phyloP scores from a whole-genome alignment of 2,113 vertebrate genomes.

The Elephas maximus region DNA sequence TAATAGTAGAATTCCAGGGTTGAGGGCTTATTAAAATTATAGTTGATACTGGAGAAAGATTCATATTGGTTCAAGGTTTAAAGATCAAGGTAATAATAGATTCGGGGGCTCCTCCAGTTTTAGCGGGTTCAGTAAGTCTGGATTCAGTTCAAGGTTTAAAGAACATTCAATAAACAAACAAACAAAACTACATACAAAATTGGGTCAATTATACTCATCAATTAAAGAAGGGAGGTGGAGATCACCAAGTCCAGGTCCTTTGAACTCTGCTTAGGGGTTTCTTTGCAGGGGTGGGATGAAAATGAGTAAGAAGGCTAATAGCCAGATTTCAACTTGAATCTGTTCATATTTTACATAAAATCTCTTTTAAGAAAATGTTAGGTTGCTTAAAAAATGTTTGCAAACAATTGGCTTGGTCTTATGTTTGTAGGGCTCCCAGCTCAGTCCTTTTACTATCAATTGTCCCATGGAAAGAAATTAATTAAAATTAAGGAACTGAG shows the following conservation, averaged over 20 bases:
- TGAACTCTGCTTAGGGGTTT: neutral
- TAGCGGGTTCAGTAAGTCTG: too few relatives aligned
- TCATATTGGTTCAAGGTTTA: neutral
- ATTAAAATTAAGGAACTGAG: neutral
- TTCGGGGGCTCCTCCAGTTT: too few relatives aligned
- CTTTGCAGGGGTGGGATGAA: neutral
- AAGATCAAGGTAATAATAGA: too few relatives aligned
- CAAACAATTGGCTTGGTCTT: neutral
- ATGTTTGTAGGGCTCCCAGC: neutral
- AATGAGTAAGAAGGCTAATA: neutral
- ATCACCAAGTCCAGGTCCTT: neutral
- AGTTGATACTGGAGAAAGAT: neutral
- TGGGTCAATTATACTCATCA: neutral
- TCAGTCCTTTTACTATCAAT: neutral
- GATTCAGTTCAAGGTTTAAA: too few relatives aligned
- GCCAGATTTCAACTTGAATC: neutral
- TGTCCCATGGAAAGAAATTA: neutral
- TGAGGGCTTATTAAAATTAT: conserved; percentile 39
- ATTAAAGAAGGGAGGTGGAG: neutral
- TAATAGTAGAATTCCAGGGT: neutral
- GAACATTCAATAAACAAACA: neutral
- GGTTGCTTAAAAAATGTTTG: neutral
- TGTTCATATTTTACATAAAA: neutral
- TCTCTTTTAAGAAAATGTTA: neutral
- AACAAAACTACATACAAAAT: neutral